phyloP scores from a whole-genome alignment of 1,140 invertebrate species.

The Cherax quadricarinatus region DNA sequence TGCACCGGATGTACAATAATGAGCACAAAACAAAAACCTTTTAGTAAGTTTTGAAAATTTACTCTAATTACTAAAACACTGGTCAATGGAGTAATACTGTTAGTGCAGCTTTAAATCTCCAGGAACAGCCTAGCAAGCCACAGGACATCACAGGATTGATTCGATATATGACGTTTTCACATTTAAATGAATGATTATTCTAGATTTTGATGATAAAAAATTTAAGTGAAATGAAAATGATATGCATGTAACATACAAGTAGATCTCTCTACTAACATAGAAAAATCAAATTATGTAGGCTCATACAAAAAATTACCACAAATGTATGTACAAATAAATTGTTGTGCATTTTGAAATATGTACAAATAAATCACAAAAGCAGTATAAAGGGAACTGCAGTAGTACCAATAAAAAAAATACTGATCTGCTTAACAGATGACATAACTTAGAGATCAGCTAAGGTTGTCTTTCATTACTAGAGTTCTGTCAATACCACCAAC shows the following conservation, averaged over 20 bases:
- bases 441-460: conserved; percentile 44
- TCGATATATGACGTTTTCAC: not conserved
- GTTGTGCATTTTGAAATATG: conserved; percentile 38
- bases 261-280: conserved; percentile 61
- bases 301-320: conserved; percentile 33
- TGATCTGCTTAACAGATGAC: conserved; percentile 20
- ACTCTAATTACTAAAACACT: not conserved
- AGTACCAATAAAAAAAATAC: not conserved
- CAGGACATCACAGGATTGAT: conserved; percentile 32
- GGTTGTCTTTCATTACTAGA: conserved; percentile 2
- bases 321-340: conserved; percentile 34
- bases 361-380: conserved; percentile 57
- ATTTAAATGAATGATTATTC: conserved; percentile 57
- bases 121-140: conserved; percentile 29
- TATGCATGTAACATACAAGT: conserved; percentile 53
- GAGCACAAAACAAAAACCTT: too few relatives aligned
- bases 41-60: not conserved
- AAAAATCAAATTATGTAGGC: conserved; percentile 57
- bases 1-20: too few relatives aligned
- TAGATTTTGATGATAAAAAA: conserved; percentile 34
- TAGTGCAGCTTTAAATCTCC: not conserved
- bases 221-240: conserved; percentile 55
- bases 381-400: conserved; percentile 1
- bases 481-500: conserved; percentile 21
- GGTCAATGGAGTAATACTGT: too few relatives aligned